phyloP scores from a whole-genome alignment of 2,113 vertebrate genomes.

The Phrynosoma platyrhinos region DNA sequence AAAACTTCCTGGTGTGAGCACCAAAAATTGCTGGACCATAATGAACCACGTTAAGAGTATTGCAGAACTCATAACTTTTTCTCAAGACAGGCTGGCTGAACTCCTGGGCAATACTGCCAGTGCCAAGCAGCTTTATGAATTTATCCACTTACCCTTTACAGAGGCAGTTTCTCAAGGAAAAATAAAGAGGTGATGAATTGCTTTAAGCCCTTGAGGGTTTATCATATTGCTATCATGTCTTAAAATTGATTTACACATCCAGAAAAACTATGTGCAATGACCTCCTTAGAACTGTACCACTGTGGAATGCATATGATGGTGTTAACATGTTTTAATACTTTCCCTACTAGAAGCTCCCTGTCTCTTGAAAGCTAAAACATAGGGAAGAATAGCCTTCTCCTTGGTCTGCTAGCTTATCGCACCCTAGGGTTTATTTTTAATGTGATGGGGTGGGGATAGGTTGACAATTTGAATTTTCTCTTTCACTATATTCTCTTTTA shows the following conservation, averaged over 20 bases:
- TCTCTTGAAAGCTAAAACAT: neutral
- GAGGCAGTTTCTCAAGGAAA: constrained; percentile 71
- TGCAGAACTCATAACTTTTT: constrained; percentile 84
- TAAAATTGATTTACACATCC: no score
- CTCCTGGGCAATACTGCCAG: constrained; percentile 82
- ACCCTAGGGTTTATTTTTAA: neutral
- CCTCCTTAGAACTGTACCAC: neutral
- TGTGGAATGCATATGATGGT: neutral
- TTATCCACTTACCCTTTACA: constrained; percentile 84
- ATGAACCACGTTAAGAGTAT: constrained; percentile 84
- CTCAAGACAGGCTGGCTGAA: constrained; percentile 81
- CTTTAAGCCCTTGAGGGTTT: neutral
- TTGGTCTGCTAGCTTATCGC: neutral
- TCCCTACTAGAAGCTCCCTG: neutral
- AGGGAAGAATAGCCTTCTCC: neutral
- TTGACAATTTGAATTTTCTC: neutral
- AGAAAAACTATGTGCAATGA: neutral
- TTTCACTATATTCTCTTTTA: neutral
- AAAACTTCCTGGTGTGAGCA: constrained; percentile 92
- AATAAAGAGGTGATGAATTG: constrained; percentile 68
- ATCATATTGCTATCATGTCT: neutral
- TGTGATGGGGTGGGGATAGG: neutral
- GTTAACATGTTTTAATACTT: neutral
- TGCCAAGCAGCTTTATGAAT: constrained; percentile 88
- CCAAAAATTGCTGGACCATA: constrained; percentile 87